Conservation (phyloP, 2,113 vertebrate species). For the Sapayoa aenigma region DNA sequence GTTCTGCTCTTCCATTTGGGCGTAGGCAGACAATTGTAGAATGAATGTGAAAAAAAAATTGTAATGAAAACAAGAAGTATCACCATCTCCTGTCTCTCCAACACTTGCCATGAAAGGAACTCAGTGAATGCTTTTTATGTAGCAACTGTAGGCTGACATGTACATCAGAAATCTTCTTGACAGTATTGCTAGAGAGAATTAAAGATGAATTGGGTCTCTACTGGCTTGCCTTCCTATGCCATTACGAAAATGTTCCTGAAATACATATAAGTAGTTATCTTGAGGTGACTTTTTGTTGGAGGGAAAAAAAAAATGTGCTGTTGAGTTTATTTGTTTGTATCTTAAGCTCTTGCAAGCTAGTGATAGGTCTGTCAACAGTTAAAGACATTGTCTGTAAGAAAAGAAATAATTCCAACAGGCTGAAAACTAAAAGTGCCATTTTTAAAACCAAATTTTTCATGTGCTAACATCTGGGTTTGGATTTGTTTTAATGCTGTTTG, state of each 20-base stretch:
- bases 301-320: neutral
- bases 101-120: neutral
- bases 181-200: neutral
- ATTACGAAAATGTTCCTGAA: neutral
- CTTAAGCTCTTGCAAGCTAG: neutral
- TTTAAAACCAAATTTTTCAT: neutral
- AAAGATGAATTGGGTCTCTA: neutral
- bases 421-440: neutral
- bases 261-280: neutral
- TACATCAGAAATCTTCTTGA: neutral
- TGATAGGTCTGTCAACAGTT: neutral
- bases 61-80: neutral
- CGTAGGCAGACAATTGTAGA: neutral
- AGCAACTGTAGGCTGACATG: neutral
- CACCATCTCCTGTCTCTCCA: neutral
- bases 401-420: neutral
- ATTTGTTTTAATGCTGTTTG: neutral
- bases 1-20: neutral
- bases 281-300: neutral
- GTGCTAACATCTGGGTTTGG: neutral
- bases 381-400: neutral
- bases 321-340: neutral
- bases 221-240: neutral
- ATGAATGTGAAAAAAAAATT: neutral
- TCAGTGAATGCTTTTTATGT: neutral